These are phyloP conservation scores for Lagocephalus sceleratus DNA, from an alignment of 2,797 vertebrate species.

Conservation along the genomic window DNA sequence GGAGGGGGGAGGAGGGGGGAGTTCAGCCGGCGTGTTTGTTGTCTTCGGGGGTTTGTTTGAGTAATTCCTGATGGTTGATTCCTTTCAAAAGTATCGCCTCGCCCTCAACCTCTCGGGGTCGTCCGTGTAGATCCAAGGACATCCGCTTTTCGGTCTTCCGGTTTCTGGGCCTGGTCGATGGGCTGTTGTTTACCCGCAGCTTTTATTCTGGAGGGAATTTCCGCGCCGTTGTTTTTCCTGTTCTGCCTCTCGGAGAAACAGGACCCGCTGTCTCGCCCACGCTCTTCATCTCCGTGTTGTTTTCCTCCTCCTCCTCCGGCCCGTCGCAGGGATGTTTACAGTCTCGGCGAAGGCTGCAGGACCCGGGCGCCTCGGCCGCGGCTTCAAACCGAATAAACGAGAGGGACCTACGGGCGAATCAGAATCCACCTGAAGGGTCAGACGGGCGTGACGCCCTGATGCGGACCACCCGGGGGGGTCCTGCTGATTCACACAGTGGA, in stretches of 20 bases:
- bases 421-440: not conserved
- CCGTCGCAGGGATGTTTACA: conserved; percentile 51
- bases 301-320: conserved; percentile 4
- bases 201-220: conserved; percentile 24
- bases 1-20: not conserved
- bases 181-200: conserved; percentile 17
- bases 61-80: not conserved
- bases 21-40: not conserved
- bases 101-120: not conserved
- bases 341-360: conserved; percentile 61
- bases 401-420: conserved; percentile 36
- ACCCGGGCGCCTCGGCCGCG: conserved; percentile 34
- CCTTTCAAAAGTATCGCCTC: not conserved
- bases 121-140: too few species aligned
- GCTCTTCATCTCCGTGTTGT: conserved; percentile 9
- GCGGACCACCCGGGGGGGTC: too few species aligned
- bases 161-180: not conserved
- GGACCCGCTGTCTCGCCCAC: conserved; percentile 9
- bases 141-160: too few species aligned
- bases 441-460: too few species aligned
- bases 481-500: too few species aligned
- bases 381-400: conserved; percentile 57
- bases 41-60: not conserved
- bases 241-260: conserved; percentile 25
- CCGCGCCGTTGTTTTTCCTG: conserved; percentile 5